Conservation (phyloP, 2,888 invertebrate genomes). For the Stictocephala bisonia region DNA sequence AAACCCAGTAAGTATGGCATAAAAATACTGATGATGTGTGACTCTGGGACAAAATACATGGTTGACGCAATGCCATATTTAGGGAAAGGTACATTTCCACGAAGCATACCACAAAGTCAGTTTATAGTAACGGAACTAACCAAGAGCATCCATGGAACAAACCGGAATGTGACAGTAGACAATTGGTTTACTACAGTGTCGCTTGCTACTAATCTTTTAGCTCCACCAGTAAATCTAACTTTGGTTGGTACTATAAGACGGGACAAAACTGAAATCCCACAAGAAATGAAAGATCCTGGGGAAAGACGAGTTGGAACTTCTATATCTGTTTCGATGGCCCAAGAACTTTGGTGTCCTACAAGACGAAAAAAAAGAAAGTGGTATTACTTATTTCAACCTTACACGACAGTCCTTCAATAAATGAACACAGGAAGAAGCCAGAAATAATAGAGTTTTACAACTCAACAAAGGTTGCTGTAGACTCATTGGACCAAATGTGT, state of each 20-base stretch:
- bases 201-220: conserved; percentile 52
- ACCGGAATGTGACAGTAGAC: conserved; percentile 53
- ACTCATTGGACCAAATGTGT: no score
- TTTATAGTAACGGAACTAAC: conserved; percentile 51
- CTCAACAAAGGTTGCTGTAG: no score
- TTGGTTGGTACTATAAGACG: conserved; percentile 52
- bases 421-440: no score
- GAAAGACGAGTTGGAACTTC: no score
- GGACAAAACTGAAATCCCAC: conserved; percentile 60
- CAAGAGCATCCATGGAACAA: conserved; percentile 45
- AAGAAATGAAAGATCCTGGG: no score
- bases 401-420: no score
- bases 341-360: no score
- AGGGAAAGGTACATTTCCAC: conserved; percentile 42
- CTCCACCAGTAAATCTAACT: conserved; percentile 52
- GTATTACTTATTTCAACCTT: no score
- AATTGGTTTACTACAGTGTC: conserved; percentile 53
- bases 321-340: no score
- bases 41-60: conserved; percentile 50
- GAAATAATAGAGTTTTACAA: no score
- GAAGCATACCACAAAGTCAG: conserved; percentile 36
- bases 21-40: conserved; percentile 46
- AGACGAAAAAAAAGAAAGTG: no score
- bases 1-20: conserved; percentile 51
- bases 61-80: conserved; percentile 49